These are phyloP conservation scores for Narcine bancroftii DNA, from an alignment of 2,113 vertebrate genomes.

Conservation along the genomic window DNA sequence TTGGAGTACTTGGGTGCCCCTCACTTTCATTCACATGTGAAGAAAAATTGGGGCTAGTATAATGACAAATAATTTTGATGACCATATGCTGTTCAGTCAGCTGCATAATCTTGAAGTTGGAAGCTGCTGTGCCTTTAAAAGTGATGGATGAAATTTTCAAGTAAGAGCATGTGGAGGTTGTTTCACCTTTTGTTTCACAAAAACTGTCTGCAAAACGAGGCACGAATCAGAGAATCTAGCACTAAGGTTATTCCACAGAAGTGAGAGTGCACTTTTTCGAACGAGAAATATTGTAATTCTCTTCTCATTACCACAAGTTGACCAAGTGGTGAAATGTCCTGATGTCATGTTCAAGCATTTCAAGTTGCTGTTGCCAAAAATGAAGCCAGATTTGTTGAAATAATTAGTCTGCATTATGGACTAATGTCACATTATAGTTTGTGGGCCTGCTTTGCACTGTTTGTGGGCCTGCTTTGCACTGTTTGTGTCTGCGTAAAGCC, in stretches of 20 bases:
- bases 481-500: neutral
- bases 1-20: neutral
- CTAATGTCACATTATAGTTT: neutral
- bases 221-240: neutral
- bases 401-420: neutral
- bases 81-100: neutral
- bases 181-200: constrained; percentile 36
- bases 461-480: neutral
- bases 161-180: neutral
- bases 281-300: neutral
- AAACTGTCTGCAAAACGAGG: constrained; percentile 43
- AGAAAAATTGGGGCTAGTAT: neutral
- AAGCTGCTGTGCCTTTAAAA: neutral
- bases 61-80: too few relatives aligned
- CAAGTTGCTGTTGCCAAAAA: neutral
- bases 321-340: neutral
- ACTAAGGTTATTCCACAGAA: neutral
- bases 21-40: too few relatives aligned
- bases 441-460: too few relatives aligned
- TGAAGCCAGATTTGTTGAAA: neutral
- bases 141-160: neutral
- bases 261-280: neutral
- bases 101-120: neutral
- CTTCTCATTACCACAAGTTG: neutral
- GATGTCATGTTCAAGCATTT: neutral